Evolutionary conservation across 2,113 vertebrate genomes (phyloP).

Genomic region (Engraulis encrasicolus): DNA sequence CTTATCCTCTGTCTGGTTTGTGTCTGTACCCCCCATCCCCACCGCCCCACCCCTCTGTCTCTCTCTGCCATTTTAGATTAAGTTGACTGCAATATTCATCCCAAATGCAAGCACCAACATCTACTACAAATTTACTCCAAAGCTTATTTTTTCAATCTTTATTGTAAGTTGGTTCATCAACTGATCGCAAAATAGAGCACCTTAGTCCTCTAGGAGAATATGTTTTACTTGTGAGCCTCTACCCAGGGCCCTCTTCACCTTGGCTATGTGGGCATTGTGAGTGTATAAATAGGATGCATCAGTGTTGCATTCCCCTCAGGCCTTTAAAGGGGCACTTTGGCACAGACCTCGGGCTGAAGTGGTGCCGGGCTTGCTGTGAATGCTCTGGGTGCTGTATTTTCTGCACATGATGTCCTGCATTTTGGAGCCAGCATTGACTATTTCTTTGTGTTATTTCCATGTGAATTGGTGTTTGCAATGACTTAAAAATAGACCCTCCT

Average conservation of each 20-base stretch:
- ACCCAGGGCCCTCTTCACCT: background rate
- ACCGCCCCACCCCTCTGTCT: constrained; percentile 24
- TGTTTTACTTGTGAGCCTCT: background rate
- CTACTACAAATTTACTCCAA: no score
- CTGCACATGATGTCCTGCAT: background rate
- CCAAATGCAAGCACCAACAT: no score
- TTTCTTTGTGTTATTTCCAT: background rate
- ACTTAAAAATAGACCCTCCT: background rate
- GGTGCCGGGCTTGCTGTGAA: background rate
- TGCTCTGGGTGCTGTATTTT: background rate
- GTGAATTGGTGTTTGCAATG: background rate
- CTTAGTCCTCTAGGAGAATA: no score
- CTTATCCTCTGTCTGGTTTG: constrained; percentile 16
- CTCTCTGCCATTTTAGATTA: constrained; percentile 13
- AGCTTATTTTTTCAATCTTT: no score
- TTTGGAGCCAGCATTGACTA: background rate
- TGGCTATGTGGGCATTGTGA: background rate
- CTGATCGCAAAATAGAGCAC: background rate
- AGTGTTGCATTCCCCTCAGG: background rate
- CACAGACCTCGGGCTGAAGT: background rate
- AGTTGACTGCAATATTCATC: constrained; percentile 6
- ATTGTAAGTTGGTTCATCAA: background rate
- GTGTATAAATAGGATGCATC: background rate
- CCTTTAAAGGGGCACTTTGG: background rate
- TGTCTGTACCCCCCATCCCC: constrained; percentile 27